phyloP scores from a whole-genome alignment of 2,888 invertebrate genomes.

The Coleophora flavipennella region DNA sequence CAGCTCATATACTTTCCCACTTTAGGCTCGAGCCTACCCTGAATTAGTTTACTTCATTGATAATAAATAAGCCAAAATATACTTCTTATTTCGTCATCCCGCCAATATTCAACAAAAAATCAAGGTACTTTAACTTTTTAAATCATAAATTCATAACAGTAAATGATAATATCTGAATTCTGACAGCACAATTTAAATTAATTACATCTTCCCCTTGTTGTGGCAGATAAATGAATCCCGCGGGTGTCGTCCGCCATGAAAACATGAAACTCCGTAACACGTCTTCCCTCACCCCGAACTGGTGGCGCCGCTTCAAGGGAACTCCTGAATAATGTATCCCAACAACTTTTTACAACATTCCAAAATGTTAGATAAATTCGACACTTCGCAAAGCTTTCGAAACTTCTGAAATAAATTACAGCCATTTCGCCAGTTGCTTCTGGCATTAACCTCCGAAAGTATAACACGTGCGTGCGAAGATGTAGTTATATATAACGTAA shows the following conservation, averaged over 20 bases:
- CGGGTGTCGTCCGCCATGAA: slow-evolving; percentile 43
- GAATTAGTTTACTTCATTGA: too few relatives aligned
- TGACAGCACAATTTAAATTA: slow-evolving; percentile 58
- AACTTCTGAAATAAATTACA: slow-evolving; percentile 21
- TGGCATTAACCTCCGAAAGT: not conserved
- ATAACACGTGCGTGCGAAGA: too few relatives aligned
- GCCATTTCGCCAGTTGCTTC: not conserved
- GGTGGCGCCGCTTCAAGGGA: slow-evolving; percentile 22
- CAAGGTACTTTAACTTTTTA: too few relatives aligned
- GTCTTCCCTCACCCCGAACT: slow-evolving; percentile 31
- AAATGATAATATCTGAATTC: slow-evolving; percentile 17
- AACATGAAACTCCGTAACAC: slow-evolving; percentile 53
- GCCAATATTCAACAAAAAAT: too few relatives aligned
- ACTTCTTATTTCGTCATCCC: too few relatives aligned
- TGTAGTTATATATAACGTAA: too few relatives aligned
- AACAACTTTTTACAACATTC: slow-evolving; percentile 42
- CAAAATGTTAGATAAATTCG: slow-evolving; percentile 29
- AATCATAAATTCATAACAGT: not conserved
- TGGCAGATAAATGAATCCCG: slow-evolving; percentile 53
- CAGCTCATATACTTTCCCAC: too few relatives aligned
- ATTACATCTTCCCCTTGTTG: slow-evolving; percentile 47
- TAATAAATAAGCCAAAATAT: too few relatives aligned
- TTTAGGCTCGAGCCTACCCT: too few relatives aligned
- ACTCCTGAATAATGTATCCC: slow-evolving; percentile 55
- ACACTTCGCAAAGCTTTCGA: slow-evolving; percentile 16